These are phyloP conservation scores for Orchesellides sinensis DNA, from an alignment of 2,888 invertebrate species.

Conservation along the genomic window DNA sequence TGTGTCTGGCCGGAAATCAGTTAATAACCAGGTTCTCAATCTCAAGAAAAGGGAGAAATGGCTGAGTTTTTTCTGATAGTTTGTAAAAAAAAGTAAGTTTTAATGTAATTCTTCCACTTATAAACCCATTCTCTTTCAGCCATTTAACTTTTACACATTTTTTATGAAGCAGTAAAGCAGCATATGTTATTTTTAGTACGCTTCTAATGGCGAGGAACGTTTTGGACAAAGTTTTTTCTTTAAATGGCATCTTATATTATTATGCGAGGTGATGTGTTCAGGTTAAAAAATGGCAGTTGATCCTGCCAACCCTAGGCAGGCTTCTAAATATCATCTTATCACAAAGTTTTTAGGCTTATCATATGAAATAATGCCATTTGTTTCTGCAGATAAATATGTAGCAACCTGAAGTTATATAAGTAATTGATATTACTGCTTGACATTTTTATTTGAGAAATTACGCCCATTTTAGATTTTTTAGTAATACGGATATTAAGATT, in stretches of 20 bases:
- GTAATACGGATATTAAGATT: no score
- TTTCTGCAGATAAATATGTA: no score
- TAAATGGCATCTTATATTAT: no score
- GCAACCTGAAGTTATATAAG: no score
- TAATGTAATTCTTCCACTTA: conserved; percentile 52
- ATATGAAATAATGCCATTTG: no score
- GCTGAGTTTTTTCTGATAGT: not conserved
- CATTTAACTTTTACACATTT: conserved; percentile 45
- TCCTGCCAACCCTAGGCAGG: not conserved
- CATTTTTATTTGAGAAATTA: conserved; percentile 55
- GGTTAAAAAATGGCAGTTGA: not conserved
- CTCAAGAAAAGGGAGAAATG: conserved; percentile 30
- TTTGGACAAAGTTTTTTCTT: no score
- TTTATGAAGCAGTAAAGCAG: conserved; percentile 29
- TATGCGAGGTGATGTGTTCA: no score
- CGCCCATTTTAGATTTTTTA: not conserved
- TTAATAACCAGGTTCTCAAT: conserved; percentile 48
- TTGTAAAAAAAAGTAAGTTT: conserved; percentile 24
- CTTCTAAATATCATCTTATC: no score
- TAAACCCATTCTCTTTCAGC: conserved; percentile 49
- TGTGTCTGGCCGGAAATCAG: conserved; percentile 28
- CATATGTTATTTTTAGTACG: conserved; percentile 15
- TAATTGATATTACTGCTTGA: conserved; percentile 30
- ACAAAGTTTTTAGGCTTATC: no score
- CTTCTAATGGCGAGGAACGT: no score